phyloP scores from a whole-genome alignment of 1,140 invertebrate species.

The Phymorhynchus buccinoides region DNA sequence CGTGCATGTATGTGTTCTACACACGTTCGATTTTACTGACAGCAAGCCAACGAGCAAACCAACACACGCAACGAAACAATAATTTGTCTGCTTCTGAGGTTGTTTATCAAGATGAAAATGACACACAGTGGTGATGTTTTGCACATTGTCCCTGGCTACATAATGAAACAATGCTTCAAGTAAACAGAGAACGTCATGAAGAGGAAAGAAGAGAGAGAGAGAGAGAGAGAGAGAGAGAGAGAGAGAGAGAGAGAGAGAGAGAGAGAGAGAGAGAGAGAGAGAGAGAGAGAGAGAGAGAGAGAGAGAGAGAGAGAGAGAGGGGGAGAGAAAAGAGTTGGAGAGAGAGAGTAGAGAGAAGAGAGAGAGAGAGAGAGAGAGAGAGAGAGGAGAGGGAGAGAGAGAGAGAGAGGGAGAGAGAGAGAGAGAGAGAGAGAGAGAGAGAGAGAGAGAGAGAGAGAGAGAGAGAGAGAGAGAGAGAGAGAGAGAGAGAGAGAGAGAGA shows the following conservation, averaged over 20 bases:
- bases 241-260: no score
- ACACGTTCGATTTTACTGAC: no score
- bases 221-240: no score
- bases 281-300: background rate
- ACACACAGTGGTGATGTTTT: no score
- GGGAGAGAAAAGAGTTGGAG: background rate
- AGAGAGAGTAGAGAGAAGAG: background rate
- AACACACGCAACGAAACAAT: no score
- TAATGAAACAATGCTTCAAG: no score
- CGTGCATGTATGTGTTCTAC: background rate
- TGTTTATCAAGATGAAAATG: no score
- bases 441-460: background rate
- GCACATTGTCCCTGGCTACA: no score
- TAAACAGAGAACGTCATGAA: no score
- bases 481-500: background rate
- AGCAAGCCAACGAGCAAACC: no score
- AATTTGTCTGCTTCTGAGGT: no score
- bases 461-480: background rate
- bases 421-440: background rate
- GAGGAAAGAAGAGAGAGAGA: no score
- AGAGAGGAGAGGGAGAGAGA: slow-evolving; percentile 11
- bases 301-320: background rate
- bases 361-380: background rate
- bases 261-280: background rate
- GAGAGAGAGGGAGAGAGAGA: slow-evolving; percentile 14